Evolutionary conservation across 2,797 vertebrate species (phyloP).

Genomic region (Typhlichthys eigenmanni): DNA sequence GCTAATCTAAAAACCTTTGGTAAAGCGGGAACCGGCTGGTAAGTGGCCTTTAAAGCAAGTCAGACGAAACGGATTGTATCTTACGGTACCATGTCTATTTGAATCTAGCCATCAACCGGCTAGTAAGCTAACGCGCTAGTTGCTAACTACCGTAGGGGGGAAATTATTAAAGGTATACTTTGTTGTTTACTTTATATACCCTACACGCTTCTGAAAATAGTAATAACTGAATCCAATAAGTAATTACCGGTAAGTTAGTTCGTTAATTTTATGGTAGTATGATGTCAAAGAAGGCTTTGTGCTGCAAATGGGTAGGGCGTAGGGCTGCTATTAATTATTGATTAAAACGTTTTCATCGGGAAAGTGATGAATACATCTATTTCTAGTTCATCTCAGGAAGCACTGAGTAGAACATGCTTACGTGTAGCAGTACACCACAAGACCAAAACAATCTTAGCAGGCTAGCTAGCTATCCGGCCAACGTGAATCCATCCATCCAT

Average conservation of each 20-base stretch:
- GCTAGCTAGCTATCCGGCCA: not conserved
- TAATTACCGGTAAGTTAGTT: too few relatives aligned
- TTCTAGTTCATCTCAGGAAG: too few relatives aligned
- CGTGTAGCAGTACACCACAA: too few relatives aligned
- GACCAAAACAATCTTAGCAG: not conserved
- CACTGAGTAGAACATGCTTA: too few relatives aligned
- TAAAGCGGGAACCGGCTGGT: slow-evolving; percentile 85
- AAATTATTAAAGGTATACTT: not conserved
- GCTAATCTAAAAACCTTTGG: slow-evolving; percentile 79
- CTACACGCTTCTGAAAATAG: not conserved
- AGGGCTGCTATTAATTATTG: too few relatives aligned
- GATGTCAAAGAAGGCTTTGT: not conserved
- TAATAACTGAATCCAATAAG: too few relatives aligned
- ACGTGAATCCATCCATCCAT: not conserved
- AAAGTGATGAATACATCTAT: too few relatives aligned
- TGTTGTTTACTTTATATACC: not conserved
- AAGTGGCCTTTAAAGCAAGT: slow-evolving; percentile 56
- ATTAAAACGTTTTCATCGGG: too few relatives aligned
- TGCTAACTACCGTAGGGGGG: slow-evolving; percentile 5
- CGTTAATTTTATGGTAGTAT: not conserved
- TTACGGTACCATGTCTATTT: slow-evolving; percentile 36
- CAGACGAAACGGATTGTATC: slow-evolving; percentile 46
- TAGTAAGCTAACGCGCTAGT: slow-evolving; percentile 45
- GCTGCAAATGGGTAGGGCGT: too few relatives aligned
- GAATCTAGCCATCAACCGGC: slow-evolving; percentile 45